These are phyloP conservation scores for Hippocampus guttulatus DNA, from an alignment of 2,113 vertebrate genomes.

Conservation along the genomic window DNA sequence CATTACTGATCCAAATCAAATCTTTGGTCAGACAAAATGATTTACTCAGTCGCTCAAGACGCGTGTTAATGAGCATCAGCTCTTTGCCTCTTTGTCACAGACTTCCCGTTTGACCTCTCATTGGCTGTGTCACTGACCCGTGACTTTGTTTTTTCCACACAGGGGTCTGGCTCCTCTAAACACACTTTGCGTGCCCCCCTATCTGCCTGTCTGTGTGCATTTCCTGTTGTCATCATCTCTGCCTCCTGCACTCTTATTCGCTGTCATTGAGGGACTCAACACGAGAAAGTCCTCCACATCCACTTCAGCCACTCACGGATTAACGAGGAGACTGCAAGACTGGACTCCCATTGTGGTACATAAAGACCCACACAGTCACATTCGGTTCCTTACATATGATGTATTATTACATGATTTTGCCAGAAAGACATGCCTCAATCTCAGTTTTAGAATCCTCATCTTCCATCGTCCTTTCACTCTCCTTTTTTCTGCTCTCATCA, in stretches of 20 bases:
- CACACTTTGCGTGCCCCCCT: conserved; percentile 47
- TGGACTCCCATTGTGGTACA: conserved; percentile 21
- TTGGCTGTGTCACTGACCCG: conserved; percentile 53
- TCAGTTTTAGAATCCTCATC: conserved; percentile 17
- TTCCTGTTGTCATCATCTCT: conserved; percentile 60
- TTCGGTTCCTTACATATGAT: conserved; percentile 2
- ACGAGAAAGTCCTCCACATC: conserved; percentile 26
- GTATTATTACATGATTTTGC: conserved; percentile 21
- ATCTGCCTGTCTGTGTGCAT: conserved; percentile 48
- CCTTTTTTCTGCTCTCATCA: background rate
- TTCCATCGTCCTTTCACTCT: conserved; percentile 10
- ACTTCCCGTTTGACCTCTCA: conserved; percentile 43
- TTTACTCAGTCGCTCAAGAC: background rate
- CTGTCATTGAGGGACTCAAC: conserved; percentile 35
- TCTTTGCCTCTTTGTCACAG: conserved; percentile 17
- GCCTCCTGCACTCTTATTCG: conserved; percentile 50
- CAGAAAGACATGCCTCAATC: conserved; percentile 12
- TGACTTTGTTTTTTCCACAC: conserved; percentile 65
- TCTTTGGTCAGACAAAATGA: background rate
- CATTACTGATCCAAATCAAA: background rate
- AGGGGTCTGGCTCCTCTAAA: conserved; percentile 60
- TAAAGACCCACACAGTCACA: background rate
- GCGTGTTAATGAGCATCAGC: conserved; percentile 9
- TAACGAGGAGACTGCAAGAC: conserved; percentile 43
- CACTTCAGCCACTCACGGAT: conserved; percentile 48